A percentile compares a stretch with the other conserved stretches of the same genome.
phyloP scores from a whole-genome alignment of 2,888 invertebrate species.

The Gerosis bhagava region DNA sequence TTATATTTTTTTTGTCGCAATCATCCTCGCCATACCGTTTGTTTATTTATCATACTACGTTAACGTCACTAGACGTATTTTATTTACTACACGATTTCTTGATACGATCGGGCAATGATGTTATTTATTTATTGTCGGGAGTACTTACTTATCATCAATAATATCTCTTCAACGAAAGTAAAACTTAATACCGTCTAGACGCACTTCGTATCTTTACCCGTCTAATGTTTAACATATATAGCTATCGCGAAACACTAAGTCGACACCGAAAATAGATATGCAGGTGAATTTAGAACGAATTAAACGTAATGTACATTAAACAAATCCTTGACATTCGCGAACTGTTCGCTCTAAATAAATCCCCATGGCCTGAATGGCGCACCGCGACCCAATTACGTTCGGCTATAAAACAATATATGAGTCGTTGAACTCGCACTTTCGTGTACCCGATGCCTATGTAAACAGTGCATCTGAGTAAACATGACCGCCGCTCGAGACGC shows the following conservation, averaged over 20 bases:
- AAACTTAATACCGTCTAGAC: slow-evolving; percentile 3
- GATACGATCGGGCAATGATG: slow-evolving; percentile 3
- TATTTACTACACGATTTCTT: slow-evolving; percentile 10
- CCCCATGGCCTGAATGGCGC: slow-evolving; percentile 60
- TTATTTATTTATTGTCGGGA: slow-evolving; percentile 33
- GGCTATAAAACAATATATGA: slow-evolving; percentile 75
- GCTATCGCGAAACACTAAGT: no score
- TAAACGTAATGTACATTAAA: no score
- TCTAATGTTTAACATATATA: no score
- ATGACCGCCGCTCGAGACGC: slow-evolving; percentile 57
- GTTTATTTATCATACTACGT: slow-evolving; percentile 33
- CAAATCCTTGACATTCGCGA: slow-evolving; percentile 23
- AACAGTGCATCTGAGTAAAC: slow-evolving; percentile 74
- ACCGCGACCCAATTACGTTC: slow-evolving; percentile 74
- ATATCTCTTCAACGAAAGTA: slow-evolving; percentile 10
- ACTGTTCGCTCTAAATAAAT: slow-evolving; percentile 49
- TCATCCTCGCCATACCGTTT: slow-evolving; percentile 34
- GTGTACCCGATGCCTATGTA: slow-evolving; percentile 59
- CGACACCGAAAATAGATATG: no score
- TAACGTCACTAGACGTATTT: no score
- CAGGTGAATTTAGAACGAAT: slow-evolving; percentile 19
- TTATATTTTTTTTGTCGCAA: slow-evolving; percentile 38
- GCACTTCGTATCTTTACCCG: not conserved
- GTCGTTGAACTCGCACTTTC: slow-evolving; percentile 73
- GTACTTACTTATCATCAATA: slow-evolving; percentile 1